Evolutionary conservation across 2,113 vertebrate species (phyloP).

Genomic region (Condylura cristata): DNA sequence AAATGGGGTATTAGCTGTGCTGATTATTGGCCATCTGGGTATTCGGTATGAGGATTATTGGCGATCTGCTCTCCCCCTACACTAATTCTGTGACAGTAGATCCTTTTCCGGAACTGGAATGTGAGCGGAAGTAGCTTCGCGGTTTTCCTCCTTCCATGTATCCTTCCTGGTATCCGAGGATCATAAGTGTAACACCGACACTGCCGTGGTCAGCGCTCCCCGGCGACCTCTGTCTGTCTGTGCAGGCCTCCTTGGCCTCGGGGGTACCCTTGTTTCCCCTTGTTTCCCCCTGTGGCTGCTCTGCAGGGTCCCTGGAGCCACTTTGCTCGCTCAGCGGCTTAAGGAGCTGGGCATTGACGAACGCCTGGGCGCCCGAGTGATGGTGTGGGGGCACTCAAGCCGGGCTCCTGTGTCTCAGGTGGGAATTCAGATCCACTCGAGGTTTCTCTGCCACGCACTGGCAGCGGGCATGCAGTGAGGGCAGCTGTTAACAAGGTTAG

Average conservation of each 20-base stretch:
- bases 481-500: neutral
- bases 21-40: neutral
- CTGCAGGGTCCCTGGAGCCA: neutral
- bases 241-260: neutral
- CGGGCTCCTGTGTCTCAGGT: neutral
- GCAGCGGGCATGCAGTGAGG: fast-evolving
- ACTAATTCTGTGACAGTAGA: neutral
- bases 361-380: too few species aligned
- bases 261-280: neutral
- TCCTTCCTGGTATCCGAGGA: fast-evolving
- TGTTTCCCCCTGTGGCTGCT: neutral
- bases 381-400: too few species aligned
- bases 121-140: fast-evolving
- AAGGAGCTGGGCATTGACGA: neutral
- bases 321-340: neutral
- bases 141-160: neutral
- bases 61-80: neutral
- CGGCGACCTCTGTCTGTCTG: neutral
- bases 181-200: neutral
- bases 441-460: fast-evolving
- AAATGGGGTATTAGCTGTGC: neutral
- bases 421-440: neutral
- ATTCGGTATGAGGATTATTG: too few species aligned
- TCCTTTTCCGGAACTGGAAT: too few species aligned
- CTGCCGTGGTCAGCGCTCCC: neutral